Conservation (phyloP, 1,140 invertebrate genomes). For the Ditylenchus dipsaci region DNA sequence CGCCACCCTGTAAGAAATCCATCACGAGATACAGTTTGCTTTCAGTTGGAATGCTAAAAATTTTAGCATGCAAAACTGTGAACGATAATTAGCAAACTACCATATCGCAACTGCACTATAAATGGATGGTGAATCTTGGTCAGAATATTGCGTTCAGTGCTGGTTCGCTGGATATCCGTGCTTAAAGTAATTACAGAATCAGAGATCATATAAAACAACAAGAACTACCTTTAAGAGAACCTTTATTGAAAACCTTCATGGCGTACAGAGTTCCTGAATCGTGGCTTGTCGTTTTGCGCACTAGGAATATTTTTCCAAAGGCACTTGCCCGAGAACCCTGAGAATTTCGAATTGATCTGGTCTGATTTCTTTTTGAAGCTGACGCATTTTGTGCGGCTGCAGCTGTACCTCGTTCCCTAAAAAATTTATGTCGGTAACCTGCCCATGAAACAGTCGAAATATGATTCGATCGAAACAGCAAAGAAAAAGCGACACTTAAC, state of each 20-base stretch:
- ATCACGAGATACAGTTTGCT: constrained; percentile 97
- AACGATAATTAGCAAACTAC: constrained; percentile 58
- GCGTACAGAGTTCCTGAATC: constrained; percentile 92
- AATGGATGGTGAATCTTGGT: constrained; percentile 97
- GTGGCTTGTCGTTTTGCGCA: constrained; percentile 82
- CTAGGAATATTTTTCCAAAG: constrained; percentile 96
- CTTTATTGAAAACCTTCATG: constrained; percentile 98
- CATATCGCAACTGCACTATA: constrained; percentile 92
- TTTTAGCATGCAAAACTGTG: constrained; percentile 1
- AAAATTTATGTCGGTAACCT: too few species aligned
- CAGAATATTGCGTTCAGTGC: constrained; percentile 95
- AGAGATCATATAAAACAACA: not conserved
- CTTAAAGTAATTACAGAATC: constrained; percentile 61
- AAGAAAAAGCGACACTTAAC: too few species aligned
- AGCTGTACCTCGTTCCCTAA: too few species aligned
- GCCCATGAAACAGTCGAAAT: too few species aligned
- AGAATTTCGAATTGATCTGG: constrained; percentile 91
- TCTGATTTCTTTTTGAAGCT: constrained; percentile 85
- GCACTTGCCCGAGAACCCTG: constrained; percentile 95
- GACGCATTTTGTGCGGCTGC: constrained; percentile 79
- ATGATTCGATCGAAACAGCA: too few species aligned
- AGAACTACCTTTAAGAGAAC: constrained; percentile 81
- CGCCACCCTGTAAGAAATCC: constrained; percentile 92
- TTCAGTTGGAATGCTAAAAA: constrained; percentile 85
- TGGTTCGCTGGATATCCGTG: constrained; percentile 91